A percentile compares a stretch with the other conserved stretches of the same genome.
These are phyloP conservation scores for Cololabis saira DNA, from an alignment of 2,113 vertebrate genomes.

Conservation along the genomic window DNA sequence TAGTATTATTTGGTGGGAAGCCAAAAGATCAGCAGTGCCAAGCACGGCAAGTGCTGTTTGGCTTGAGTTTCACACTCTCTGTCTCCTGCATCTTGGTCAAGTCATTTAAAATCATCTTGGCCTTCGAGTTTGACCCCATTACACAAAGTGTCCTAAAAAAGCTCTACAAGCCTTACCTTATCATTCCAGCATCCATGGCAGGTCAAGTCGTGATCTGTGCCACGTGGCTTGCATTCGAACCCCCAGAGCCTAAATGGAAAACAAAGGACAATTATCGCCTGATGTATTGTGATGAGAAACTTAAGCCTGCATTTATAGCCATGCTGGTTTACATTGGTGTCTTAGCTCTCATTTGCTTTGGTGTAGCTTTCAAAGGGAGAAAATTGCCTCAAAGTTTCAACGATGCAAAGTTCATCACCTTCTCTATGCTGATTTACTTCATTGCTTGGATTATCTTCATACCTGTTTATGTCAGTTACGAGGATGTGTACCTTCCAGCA, in stretches of 20 bases:
- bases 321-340: conserved; percentile 82
- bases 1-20: conserved; percentile 59
- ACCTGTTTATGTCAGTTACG: conserved; percentile 79
- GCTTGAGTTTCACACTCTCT: conserved; percentile 64
- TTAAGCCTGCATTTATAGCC: conserved; percentile 75
- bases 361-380: conserved; percentile 84
- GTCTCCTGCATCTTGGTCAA: conserved; percentile 71
- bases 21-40: conserved; percentile 39
- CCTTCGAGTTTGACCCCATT: conserved; percentile 45
- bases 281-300: conserved; percentile 76
- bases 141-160: conserved; percentile 75
- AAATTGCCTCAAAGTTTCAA: conserved; percentile 87
- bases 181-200: conserved; percentile 75
- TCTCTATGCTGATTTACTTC: conserved; percentile 87
- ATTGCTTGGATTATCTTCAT: conserved; percentile 82
- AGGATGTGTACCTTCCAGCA: conserved; percentile 78
- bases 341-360: conserved; percentile 82
- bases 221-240: conserved; percentile 76
- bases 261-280: conserved; percentile 59
- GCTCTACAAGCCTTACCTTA: conserved; percentile 77
- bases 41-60: conserved; percentile 55
- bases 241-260: conserved; percentile 33
- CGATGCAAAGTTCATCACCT: conserved; percentile 87
- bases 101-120: conserved; percentile 54
- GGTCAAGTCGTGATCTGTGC: conserved; percentile 80